Conservation (phyloP, 1,140 invertebrate species). For the Paraescarpia echinospica region DNA sequence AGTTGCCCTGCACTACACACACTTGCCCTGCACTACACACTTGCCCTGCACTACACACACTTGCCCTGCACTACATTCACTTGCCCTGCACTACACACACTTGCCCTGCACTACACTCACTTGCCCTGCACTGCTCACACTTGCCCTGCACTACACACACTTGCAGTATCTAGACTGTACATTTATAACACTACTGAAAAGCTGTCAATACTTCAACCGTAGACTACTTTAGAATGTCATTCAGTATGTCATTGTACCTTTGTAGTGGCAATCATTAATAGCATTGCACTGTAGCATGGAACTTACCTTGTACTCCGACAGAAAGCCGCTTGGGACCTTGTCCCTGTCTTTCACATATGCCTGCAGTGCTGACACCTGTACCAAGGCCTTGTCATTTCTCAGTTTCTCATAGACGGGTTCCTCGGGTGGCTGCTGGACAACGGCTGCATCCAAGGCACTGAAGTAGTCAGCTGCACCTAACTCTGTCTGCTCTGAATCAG, state of each 20-base stretch:
- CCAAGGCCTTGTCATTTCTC: background rate
- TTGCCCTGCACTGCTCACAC: too few species aligned
- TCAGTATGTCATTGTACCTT: background rate
- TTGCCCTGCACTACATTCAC: too few species aligned
- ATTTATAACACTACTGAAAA: too few species aligned
- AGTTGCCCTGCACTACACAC: too few species aligned
- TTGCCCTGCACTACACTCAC: too few species aligned
- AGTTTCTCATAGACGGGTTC: background rate
- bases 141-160: too few species aligned
- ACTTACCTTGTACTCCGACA: background rate
- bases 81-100: too few species aligned
- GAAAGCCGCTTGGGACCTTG: background rate
- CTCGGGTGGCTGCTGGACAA: background rate
- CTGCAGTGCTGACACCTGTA: background rate
- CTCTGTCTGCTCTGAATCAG: constrained; percentile 9
- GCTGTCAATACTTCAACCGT: too few species aligned
- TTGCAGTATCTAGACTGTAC: too few species aligned
- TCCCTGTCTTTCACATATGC: background rate
- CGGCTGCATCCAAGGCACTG: constrained; percentile 19
- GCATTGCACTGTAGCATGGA: background rate
- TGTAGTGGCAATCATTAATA: background rate
- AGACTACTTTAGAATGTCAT: background rate
- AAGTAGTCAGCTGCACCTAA: constrained; percentile 30
- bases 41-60: too few species aligned
- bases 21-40: too few species aligned